These are phyloP conservation scores for Aphis gossypii DNA, from an alignment of 1,140 invertebrate species.

Conservation along the genomic window DNA sequence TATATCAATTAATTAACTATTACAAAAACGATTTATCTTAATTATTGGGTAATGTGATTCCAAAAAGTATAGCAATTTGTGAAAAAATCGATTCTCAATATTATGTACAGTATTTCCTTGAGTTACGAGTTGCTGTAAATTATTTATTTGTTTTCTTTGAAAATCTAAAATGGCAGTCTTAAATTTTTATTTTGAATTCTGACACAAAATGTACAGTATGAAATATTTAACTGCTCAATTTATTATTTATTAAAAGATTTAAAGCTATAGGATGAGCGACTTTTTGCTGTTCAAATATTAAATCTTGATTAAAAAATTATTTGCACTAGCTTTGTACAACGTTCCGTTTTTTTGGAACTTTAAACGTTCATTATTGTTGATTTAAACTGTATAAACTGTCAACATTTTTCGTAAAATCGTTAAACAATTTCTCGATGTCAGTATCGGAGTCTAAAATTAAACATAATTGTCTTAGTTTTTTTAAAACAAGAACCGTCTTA, in stretches of 20 bases:
- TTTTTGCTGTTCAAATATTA: not conserved
- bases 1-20: not conserved
- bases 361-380: not conserved
- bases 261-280: not conserved
- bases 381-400: not conserved
- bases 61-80: not conserved
- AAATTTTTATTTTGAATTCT: not conserved
- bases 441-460: not conserved
- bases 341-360: not conserved
- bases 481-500: not conserved
- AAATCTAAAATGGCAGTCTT: not conserved
- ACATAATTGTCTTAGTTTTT: not conserved
- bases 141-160: not conserved
- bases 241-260: not conserved
- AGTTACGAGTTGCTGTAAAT: not conserved
- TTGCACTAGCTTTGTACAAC: not conserved
- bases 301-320: not conserved
- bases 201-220: not conserved
- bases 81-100: not conserved
- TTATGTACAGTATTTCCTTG: not conserved
- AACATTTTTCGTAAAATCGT: not conserved
- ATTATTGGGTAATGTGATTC: not conserved
- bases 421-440: not conserved
- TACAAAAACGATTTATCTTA: not conserved
- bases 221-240: slow-evolving; percentile 2